Evolutionary conservation across 2,888 invertebrate genomes (phyloP).

Genomic region (Malthinus seriepunctatus): DNA sequence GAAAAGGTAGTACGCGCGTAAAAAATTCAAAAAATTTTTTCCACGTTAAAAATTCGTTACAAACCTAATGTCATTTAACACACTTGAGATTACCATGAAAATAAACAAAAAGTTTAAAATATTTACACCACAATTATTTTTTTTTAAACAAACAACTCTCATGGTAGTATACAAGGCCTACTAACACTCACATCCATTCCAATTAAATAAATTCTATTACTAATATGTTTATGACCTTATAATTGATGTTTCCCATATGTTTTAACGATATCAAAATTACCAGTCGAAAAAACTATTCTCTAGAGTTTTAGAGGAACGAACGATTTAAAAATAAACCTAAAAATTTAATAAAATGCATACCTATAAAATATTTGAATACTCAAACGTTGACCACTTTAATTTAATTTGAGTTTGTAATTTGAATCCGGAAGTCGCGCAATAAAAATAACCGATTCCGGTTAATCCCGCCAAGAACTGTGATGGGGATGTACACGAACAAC

Average conservation of each 20-base stretch:
- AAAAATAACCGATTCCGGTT: constrained; percentile 32
- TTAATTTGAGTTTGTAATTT: constrained; percentile 3
- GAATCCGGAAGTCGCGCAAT: constrained; percentile 19
- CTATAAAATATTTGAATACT: neutral
- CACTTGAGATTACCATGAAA: neutral
- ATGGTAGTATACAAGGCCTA: neutral
- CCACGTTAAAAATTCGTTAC: neutral
- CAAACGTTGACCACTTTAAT: neutral
- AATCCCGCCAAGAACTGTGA: constrained; percentile 29
- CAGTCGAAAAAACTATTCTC: neutral
- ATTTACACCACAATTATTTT: too few species aligned
- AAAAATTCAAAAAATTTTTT: too few species aligned
- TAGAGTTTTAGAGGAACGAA: too few species aligned
- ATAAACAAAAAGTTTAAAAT: too few species aligned
- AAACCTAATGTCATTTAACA: neutral
- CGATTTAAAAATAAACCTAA: neutral
- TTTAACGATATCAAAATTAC: constrained; percentile 18
- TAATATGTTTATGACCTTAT: neutral
- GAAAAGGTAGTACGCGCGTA: too few species aligned
- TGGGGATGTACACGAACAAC: constrained; percentile 23
- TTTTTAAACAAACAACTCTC: neutral
- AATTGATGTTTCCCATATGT: constrained; percentile 18
- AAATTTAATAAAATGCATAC: neutral
- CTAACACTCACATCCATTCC: too few species aligned
- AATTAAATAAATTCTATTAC: too few species aligned